Evolutionary conservation across 2,888 invertebrate genomes (phyloP), one percentile per base, ranked within the genome.

Genomic region (Lasioglossum morio): DNA sequence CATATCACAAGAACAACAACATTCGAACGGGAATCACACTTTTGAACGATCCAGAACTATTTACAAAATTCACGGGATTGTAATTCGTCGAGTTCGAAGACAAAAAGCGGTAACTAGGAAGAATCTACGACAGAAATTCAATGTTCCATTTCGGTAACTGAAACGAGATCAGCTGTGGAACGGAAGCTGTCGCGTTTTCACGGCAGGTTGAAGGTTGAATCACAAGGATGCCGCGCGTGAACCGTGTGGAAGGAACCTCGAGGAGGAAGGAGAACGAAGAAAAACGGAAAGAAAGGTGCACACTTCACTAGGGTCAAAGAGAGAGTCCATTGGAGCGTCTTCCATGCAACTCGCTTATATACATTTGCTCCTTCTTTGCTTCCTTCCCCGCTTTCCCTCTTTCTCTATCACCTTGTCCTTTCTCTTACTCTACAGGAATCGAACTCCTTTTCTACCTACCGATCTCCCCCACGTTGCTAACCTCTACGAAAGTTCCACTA

Each of bases 261-360:
- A 84, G 85, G 90, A 88, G 81, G 81, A 87, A 86, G 80, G 78
- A 84, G 83, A 78, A 86, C 66, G 84, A 87, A 77, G 86, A 89
- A 88, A 90, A 90, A 87, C 88, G 84, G 87, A 82, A 89, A 84
- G 89, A 90, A 88, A 92, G 93, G 92, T 92, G 92, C 90, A 92
- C 93, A 91, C 94, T 92, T 93, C 92, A 90, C 92, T 91, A 93
- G 91, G 93, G 93, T 94, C 92, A 93, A 93, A 93, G 94, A 94
- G 94, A 94, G 94, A 94, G 94, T 94, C 93, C 91, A 94, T 93
- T 90, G 91, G 88, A 87, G 85, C 87, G 90, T 91, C 83, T 89
- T 91, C 90, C 88, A 88, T 90, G 88, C 89, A 88, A 90, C 91
- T 92, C 87, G 90, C 94, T 94, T 94, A 94, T 94, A 94, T 94